Evolutionary conservation across 1,140 invertebrate genomes (phyloP).

Genomic region (Nebria ingens): DNA sequence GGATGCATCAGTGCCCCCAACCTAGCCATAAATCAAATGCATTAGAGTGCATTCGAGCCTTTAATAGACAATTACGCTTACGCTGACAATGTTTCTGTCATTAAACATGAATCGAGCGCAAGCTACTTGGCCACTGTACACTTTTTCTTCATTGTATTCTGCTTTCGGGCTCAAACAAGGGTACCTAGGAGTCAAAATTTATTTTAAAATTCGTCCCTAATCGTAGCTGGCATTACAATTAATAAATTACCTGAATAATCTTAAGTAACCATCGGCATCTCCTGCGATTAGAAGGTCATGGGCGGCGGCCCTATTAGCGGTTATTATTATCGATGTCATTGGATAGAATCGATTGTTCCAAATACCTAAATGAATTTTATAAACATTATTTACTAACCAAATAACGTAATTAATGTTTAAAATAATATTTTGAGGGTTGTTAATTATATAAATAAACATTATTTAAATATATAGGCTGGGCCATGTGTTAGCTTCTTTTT

Average conservation of each 20-base stretch:
- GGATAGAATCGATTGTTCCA: conserved; percentile 85
- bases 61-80: neutral
- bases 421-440: neutral
- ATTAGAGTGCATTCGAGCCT: neutral
- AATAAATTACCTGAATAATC: conserved; percentile 61
- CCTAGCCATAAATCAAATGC: neutral
- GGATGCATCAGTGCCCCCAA: conserved; percentile 83
- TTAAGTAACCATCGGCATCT: conserved; percentile 83
- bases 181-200: conserved; percentile 46
- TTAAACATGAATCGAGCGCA: conserved; percentile 73
- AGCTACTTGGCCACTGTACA: conserved; percentile 79
- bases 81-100: conserved; percentile 75
- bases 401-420: conserved; percentile 7
- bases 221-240: no score
- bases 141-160: conserved; percentile 77
- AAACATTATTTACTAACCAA: no score
- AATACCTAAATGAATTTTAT: conserved; percentile 62
- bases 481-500: no score
- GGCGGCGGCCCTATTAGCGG: conserved; percentile 66
- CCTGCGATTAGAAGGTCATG: conserved; percentile 77
- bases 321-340: conserved; percentile 66
- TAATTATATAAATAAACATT: no score
- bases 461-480: no score
- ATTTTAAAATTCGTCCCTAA: conserved; percentile 4
- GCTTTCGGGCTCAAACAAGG: conserved; percentile 73